Conservation (phyloP, 2,113 vertebrate genomes). For the Psittacula cyanocephala region DNA sequence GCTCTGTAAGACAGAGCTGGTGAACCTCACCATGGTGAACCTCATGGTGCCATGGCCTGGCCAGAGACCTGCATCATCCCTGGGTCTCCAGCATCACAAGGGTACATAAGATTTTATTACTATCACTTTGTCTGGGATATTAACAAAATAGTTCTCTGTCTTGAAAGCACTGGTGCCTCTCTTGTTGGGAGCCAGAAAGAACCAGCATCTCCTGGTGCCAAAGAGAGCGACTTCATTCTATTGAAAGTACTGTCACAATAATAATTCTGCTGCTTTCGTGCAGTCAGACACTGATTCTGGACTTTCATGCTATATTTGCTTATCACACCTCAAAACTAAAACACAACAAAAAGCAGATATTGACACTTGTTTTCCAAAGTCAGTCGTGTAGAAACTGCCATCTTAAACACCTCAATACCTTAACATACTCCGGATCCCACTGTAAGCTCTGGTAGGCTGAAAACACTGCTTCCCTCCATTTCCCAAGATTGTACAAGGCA, state of each 20-base stretch:
- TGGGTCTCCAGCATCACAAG: neutral
- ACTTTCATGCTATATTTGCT: neutral
- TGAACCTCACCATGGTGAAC: neutral
- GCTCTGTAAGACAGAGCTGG: neutral
- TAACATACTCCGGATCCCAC: slow-evolving; percentile 68
- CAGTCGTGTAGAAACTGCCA: neutral
- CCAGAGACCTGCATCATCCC: neutral
- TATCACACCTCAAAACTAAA: neutral
- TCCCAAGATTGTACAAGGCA: slow-evolving; percentile 72
- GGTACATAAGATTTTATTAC: neutral
- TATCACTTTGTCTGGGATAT: neutral
- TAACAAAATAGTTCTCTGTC: neutral
- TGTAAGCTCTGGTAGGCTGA: slow-evolving; percentile 69
- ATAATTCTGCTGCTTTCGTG: neutral
- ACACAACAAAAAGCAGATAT: neutral
- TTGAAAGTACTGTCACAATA: neutral
- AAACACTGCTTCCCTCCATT: slow-evolving; percentile 65
- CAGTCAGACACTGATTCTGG: neutral
- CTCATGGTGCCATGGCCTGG: accelerated
- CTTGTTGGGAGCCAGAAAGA: neutral
- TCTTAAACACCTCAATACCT: slow-evolving; percentile 63
- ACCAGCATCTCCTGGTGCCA: neutral
- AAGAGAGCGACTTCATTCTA: neutral
- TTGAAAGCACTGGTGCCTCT: neutral
- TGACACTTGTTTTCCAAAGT: neutral